Evolutionary conservation across 2,888 invertebrate species (phyloP).

Genomic region (Aethes cnicana): DNA sequence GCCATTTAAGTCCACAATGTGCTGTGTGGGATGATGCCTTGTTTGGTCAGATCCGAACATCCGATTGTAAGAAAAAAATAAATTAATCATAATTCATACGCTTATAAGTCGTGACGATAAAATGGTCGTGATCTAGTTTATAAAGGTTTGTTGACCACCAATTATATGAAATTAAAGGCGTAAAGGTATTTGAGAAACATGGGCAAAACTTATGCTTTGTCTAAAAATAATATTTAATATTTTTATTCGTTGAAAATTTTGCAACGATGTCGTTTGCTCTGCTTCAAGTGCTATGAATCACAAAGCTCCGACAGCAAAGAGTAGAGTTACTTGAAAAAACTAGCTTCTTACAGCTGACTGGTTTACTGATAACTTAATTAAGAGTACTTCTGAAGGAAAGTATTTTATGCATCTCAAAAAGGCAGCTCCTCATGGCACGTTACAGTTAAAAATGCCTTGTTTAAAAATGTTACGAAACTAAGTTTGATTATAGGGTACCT

Average conservation of each 20-base stretch:
- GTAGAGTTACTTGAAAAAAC: conserved; percentile 15
- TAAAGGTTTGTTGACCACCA: conserved; percentile 1
- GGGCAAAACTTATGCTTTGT: neutral
- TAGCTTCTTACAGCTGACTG: neutral
- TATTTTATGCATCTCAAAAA: too few species aligned
- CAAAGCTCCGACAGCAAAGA: conserved; percentile 8
- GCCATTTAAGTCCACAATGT: conserved; percentile 45
- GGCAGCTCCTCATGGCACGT: too few species aligned
- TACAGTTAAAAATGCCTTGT: too few species aligned
- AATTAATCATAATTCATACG: conserved; percentile 19
- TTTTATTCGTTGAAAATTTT: neutral
- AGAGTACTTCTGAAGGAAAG: too few species aligned
- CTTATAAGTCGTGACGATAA: conserved; percentile 10
- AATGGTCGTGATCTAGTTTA: neutral
- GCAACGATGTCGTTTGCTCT: neutral
- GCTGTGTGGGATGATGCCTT: conserved; percentile 33
- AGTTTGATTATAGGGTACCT: too few species aligned
- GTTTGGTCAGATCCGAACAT: conserved; percentile 15
- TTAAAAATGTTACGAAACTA: too few species aligned
- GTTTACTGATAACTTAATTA: too few species aligned
- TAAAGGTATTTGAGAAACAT: neutral
- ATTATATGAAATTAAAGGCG: neutral
- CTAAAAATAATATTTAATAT: neutral
- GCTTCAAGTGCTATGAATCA: conserved; percentile 15
- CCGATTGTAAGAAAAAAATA: conserved; percentile 12